Conservation (phyloP, 1,140 invertebrate species). For the Euwallacea fornicatus region DNA sequence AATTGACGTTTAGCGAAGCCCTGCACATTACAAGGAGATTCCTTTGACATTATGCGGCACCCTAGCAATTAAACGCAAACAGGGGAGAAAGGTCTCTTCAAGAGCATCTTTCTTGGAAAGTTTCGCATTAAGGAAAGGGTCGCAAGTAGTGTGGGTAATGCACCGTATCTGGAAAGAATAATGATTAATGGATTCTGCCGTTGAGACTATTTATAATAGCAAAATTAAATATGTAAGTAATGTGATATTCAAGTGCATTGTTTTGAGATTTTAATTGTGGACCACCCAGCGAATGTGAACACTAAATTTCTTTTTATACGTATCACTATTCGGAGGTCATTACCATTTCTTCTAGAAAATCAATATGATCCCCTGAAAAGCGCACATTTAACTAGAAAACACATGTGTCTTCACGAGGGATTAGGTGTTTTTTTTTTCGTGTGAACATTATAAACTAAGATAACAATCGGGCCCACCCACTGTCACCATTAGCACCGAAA, state of each 20-base stretch:
- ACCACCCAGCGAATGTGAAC: no score
- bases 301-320: no score
- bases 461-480: constrained; percentile 13
- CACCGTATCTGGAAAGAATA: background rate
- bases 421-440: constrained; percentile 11
- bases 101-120: constrained; percentile 1
- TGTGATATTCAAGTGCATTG: no score
- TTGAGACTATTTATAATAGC: no score
- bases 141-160: constrained; percentile 1
- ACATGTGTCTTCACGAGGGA: constrained; percentile 5
- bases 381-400: background rate
- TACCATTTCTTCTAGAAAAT: constrained; percentile 4
- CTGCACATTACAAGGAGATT: background rate
- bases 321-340: background rate
- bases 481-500: constrained; percentile 15
- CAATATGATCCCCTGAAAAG: constrained; percentile 7
- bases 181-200: background rate
- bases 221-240: no score
- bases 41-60: constrained; percentile 15
- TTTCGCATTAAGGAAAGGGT: background rate
- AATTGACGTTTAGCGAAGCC: constrained; percentile 15
- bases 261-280: no score
- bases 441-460: constrained; percentile 13
- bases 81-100: background rate
- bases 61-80: constrained; percentile 17